Evolutionary conservation across 2,113 vertebrate species (phyloP).

Genomic region (Actinemys pallida): DNA sequence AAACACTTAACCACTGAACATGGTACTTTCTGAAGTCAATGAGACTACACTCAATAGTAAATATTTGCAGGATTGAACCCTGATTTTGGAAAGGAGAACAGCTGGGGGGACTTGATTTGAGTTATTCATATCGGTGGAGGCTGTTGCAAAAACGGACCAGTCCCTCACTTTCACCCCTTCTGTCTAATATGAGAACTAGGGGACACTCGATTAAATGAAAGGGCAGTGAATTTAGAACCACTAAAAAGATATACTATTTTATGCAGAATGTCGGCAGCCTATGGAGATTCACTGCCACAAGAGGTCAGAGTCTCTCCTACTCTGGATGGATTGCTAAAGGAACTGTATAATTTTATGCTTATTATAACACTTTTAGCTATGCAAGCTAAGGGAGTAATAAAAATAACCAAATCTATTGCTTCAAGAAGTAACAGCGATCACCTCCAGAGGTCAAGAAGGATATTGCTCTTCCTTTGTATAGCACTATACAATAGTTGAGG

Average conservation of each 20-base stretch:
- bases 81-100: not conserved
- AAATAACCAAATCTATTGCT: slow-evolving; percentile 23
- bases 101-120: not conserved
- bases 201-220: not conserved
- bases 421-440: not conserved
- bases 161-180: not conserved
- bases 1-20: not conserved
- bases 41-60: accelerated
- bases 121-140: not conserved
- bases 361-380: not conserved
- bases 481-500: not conserved
- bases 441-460: not conserved
- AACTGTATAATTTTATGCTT: slow-evolving; percentile 47
- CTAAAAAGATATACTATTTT: not conserved
- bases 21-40: not conserved
- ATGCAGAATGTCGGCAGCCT: not conserved
- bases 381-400: slow-evolving; percentile 22
- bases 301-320: slow-evolving; percentile 6
- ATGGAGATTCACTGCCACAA: slow-evolving; percentile 30
- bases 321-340: slow-evolving; percentile 28
- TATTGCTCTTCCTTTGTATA: not conserved
- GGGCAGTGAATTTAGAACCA: slow-evolving; percentile 13
- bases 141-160: not conserved
- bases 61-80: not conserved
- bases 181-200: not conserved